These are phyloP conservation scores for Jordanella pulchra DNA, from an alignment of 2,797 vertebrate genomes.

Conservation along the genomic window DNA sequence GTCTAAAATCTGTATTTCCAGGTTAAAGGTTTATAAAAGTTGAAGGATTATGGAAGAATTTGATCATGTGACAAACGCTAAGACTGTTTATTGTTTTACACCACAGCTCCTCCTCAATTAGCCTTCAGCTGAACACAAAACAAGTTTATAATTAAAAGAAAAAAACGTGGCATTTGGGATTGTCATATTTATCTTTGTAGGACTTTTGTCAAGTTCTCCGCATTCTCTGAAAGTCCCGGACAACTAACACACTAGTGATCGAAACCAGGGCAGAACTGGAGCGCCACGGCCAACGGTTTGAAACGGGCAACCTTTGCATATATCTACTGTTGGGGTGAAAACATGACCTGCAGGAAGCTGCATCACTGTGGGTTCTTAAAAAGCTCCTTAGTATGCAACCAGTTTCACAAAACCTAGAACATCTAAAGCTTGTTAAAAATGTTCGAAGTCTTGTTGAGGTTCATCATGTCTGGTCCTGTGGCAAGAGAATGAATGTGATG, in stretches of 20 bases:
- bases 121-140: neutral
- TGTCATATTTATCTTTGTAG: conserved; percentile 1
- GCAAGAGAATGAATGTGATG: conserved; percentile 45
- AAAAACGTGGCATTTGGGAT: neutral
- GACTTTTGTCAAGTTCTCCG: neutral
- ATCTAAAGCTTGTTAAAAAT: conserved; percentile 6
- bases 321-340: neutral
- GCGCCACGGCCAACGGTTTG: neutral
- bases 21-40: neutral
- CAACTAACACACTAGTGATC: neutral
- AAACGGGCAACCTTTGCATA: neutral
- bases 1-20: neutral
- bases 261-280: neutral
- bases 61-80: neutral
- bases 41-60: neutral
- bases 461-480: conserved; percentile 20
- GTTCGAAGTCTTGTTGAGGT: conserved; percentile 4
- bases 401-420: neutral
- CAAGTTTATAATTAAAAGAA: neutral
- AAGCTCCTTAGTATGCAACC: neutral
- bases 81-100: neutral
- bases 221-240: neutral
- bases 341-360: neutral
- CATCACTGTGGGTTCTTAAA: neutral
- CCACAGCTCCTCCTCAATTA: neutral